Base-by-base conservation (phyloP, 2,888 invertebrate species). In the Pheosia gnoma region DNA sequence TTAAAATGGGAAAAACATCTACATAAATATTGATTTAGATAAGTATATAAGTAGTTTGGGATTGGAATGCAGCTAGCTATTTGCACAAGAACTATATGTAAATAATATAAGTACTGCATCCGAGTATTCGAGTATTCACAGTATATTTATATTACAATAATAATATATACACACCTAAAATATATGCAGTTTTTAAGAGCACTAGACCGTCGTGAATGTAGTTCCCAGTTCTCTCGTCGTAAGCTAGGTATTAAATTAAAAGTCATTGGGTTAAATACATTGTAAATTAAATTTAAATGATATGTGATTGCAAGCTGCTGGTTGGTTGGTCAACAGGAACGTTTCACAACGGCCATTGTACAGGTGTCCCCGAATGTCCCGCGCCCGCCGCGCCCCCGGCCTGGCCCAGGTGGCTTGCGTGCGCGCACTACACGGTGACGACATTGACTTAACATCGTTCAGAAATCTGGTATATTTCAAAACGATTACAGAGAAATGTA, bases 341-440 rank as follows among this genome's bases (percentile, higher is more conserved):
- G 66, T 75, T 71, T 74, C 66, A 51, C 64, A 76, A 75, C 63
- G 60, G 36, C 36, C 59, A 58, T 60, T 57, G 60, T 69, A 66
- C 62, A 62, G 66, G n/a, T 65, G 69, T 68, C 43, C 62, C 60
- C 59, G 56, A 53, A 13, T 57, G 59, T 52, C 53, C 41, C 38
- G 51, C 13, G 25, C 51, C 25, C 52, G 9, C 36, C 25, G 37
- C 51, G 8, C 5, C 13, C 13, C 25, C n/a, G 51, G 7, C 51
- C 37, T 10, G 36, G 5, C 37, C 51, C 51, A 37, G 37, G 37
- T 8, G 25, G 11, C 53, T 10, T 53, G 37, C 53, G 53, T 53
- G 4, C 6, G 41, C 41, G 41, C 41, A 41, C 41, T 41, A 41
- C 41, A 41, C 13, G n/a, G 5, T 51, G 51, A 51, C 51, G 51